These are phyloP conservation scores for Spondyliosoma cantharus DNA, from an alignment of 2,797 vertebrate species.

Conservation along the genomic window DNA sequence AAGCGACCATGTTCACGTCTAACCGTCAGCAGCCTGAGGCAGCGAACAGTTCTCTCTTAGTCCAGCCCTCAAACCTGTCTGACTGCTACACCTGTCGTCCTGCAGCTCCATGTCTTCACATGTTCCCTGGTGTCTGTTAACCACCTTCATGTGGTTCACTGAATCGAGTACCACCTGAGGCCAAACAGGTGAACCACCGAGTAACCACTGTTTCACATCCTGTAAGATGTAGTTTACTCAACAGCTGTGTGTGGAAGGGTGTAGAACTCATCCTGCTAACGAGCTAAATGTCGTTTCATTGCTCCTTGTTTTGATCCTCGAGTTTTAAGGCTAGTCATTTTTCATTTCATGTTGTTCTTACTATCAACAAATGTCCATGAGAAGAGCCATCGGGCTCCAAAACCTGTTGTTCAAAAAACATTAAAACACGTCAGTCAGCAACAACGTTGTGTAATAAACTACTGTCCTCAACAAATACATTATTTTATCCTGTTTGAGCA, in stretches of 20 bases:
- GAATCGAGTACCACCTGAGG: slow-evolving; percentile 29
- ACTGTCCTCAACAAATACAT: no score
- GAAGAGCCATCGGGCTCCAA: not conserved
- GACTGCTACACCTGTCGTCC: slow-evolving; percentile 58
- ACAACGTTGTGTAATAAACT: no score
- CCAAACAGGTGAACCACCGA: slow-evolving; percentile 37
- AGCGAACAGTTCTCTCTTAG: slow-evolving; percentile 10
- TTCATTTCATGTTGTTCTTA: not conserved
- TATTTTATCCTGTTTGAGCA: no score
- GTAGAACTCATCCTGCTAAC: not conserved
- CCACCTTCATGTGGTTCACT: not conserved
- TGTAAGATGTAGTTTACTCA: not conserved
- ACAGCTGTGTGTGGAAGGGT: not conserved
- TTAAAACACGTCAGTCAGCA: no score
- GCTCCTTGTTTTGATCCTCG: no score
- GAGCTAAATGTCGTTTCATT: not conserved
- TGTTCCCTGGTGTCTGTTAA: not conserved
- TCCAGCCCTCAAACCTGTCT: slow-evolving; percentile 44
- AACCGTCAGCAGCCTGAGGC: not conserved
- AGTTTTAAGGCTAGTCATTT: no score
- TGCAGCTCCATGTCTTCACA: slow-evolving; percentile 30
- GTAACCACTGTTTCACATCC: not conserved
- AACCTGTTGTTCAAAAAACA: not conserved
- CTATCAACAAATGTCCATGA: not conserved
- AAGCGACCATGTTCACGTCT: not conserved